Evolutionary conservation across 2,888 invertebrate species (phyloP).

Genomic region (Tiliacea citrago): DNA sequence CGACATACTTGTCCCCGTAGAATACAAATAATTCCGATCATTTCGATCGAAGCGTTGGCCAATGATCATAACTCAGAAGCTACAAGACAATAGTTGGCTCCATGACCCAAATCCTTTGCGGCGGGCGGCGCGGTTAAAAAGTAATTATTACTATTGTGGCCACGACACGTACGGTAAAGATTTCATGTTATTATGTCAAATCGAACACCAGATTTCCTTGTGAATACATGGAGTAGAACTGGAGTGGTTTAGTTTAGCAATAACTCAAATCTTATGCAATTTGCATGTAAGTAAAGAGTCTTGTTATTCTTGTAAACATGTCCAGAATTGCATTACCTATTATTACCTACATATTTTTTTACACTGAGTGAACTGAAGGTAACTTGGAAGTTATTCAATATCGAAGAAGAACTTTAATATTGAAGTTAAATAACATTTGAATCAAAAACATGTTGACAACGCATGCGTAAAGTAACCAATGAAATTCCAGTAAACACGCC

Average conservation of each 20-base stretch:
- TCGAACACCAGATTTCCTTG: slow-evolving; percentile 50
- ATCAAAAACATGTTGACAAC: not conserved
- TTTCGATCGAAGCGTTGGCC: slow-evolving; percentile 55
- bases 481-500: not conserved
- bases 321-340: not conserved
- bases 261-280: not conserved
- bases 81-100: slow-evolving; percentile 66
- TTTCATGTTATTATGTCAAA: slow-evolving; percentile 50
- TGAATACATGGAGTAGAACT: slow-evolving; percentile 16
- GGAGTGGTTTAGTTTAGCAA: slow-evolving; percentile 41
- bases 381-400: slow-evolving; percentile 1
- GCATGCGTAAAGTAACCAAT: not conserved
- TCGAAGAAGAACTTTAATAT: not conserved
- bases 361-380: not conserved
- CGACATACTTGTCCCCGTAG: not conserved
- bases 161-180: slow-evolving; percentile 55
- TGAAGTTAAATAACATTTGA: not conserved
- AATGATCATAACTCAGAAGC: slow-evolving; percentile 64
- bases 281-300: not conserved
- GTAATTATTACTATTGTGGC: slow-evolving; percentile 66
- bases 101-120: slow-evolving; percentile 68
- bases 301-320: not conserved
- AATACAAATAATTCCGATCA: slow-evolving; percentile 50
- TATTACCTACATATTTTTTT: not conserved
- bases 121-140: slow-evolving; percentile 63